Percentiles rank a stretch among this genome's conserved stretches.
phyloP scores from a whole-genome alignment of 2,113 vertebrate species.

The Nesoenas mayeri region DNA sequence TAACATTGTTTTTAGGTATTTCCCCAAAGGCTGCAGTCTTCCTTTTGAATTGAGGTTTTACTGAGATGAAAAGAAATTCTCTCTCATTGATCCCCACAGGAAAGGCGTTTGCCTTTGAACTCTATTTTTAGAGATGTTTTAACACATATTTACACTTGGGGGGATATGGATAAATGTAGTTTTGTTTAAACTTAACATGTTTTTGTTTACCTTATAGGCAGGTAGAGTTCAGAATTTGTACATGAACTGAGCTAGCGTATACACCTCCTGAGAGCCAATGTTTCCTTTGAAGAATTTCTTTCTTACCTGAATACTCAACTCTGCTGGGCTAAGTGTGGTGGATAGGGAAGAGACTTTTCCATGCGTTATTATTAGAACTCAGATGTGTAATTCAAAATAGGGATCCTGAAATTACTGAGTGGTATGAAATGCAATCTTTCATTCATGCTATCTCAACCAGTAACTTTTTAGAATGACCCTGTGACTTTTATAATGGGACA shows the following conservation, averaged over 20 bases:
- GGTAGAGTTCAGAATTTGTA: slow-evolving; percentile 47
- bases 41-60: slow-evolving; percentile 63
- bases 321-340: neutral
- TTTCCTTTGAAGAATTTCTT: slow-evolving; percentile 60
- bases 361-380: neutral
- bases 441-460: neutral
- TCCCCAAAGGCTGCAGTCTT: slow-evolving; percentile 42
- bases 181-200: slow-evolving; percentile 65
- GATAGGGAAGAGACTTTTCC: neutral
- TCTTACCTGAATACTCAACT: neutral
- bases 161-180: slow-evolving; percentile 53
- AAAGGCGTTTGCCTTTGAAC: slow-evolving; percentile 63
- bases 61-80: slow-evolving; percentile 64
- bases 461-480: neutral
- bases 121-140: slow-evolving; percentile 63
- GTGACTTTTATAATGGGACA: neutral
- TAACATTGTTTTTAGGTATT: slow-evolving; percentile 44
- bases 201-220: slow-evolving; percentile 58
- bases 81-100: slow-evolving; percentile 50
- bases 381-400: neutral
- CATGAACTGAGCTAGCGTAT: slow-evolving; percentile 16
- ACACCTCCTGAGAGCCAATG: slow-evolving; percentile 24
- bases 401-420: neutral
- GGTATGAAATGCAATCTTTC: neutral
- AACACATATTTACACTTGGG: slow-evolving; percentile 42